Conservation (phyloP, 1,140 invertebrate genomes). For the Saxidomus purpurata region DNA sequence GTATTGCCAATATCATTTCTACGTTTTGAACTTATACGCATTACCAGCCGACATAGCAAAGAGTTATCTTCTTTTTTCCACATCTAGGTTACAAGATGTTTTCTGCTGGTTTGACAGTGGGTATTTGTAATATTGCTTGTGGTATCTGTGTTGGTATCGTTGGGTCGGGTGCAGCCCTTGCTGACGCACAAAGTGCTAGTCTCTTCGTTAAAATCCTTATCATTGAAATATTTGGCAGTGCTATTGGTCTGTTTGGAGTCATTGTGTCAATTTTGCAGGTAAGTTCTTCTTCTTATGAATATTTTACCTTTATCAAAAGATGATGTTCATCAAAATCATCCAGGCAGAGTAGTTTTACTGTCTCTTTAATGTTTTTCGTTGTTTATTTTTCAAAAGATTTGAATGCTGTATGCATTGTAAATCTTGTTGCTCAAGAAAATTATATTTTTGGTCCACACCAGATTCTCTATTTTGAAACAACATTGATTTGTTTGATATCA, state of each 20-base stretch:
- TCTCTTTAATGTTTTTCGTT: background rate
- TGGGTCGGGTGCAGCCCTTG: constrained; percentile 97
- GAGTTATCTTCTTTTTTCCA: background rate
- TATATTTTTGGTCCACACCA: no score
- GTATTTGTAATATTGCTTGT: constrained; percentile 97
- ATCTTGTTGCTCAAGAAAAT: no score
- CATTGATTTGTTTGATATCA: no score
- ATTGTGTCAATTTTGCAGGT: constrained; percentile 98
- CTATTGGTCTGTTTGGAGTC: constrained; percentile 99
- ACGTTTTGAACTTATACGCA: no score
- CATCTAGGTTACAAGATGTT: constrained; percentile 96
- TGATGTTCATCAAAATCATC: no score
- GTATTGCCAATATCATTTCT: no score
- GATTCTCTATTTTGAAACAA: no score
- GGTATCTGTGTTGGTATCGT: constrained; percentile 98
- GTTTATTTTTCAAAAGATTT: no score
- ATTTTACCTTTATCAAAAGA: no score
- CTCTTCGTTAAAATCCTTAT: constrained; percentile 99
- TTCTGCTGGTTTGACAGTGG: constrained; percentile 97
- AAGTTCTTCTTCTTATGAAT: constrained; percentile 61
- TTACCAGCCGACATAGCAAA: no score
- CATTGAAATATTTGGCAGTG: constrained; percentile 99
- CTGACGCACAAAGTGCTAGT: constrained; percentile 97
- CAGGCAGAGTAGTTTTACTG: no score
- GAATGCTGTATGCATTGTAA: no score